A percentile compares a stretch with the other conserved stretches of the same genome.
These are phyloP conservation scores for Maccullochella peelii DNA, from an alignment of 2,113 vertebrate genomes.

Conservation along the genomic window DNA sequence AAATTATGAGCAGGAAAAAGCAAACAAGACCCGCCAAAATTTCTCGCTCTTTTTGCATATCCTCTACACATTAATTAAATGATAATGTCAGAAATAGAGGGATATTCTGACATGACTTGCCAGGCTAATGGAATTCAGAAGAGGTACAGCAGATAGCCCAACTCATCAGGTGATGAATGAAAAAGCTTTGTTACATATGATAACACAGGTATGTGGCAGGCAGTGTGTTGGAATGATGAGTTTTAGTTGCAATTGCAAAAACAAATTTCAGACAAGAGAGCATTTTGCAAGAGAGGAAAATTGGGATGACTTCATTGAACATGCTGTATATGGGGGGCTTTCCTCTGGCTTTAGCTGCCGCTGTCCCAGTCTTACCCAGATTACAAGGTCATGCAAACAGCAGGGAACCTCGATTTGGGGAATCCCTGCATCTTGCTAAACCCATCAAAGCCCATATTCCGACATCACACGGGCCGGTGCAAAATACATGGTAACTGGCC, in stretches of 20 bases:
- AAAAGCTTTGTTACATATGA: constrained; percentile 5
- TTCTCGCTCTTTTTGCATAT: neutral
- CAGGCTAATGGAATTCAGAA: constrained; percentile 29
- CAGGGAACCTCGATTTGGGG: neutral
- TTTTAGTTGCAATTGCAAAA: neutral
- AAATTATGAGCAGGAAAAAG: constrained; percentile 20
- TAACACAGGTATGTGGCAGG: neutral
- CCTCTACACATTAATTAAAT: constrained; percentile 45
- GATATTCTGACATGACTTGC: constrained; percentile 12
- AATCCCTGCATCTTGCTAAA: constrained; percentile 4
- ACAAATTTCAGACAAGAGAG: no score
- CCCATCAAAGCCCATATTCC: neutral
- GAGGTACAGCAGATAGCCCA: constrained; percentile 21
- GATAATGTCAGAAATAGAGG: constrained; percentile 35
- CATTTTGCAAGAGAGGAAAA: neutral
- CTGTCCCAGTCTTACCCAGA: neutral
- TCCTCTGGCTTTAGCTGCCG: neutral
- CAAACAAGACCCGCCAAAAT: neutral
- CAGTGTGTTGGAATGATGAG: neutral
- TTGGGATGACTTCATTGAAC: neutral
- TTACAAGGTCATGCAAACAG: constrained; percentile 12
- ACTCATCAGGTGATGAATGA: constrained; percentile 19
- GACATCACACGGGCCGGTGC: neutral
- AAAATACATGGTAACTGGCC: neutral
- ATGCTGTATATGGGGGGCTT: neutral